Conservation (phyloP, 2,888 invertebrate species). For the Rhingia rostrata region DNA sequence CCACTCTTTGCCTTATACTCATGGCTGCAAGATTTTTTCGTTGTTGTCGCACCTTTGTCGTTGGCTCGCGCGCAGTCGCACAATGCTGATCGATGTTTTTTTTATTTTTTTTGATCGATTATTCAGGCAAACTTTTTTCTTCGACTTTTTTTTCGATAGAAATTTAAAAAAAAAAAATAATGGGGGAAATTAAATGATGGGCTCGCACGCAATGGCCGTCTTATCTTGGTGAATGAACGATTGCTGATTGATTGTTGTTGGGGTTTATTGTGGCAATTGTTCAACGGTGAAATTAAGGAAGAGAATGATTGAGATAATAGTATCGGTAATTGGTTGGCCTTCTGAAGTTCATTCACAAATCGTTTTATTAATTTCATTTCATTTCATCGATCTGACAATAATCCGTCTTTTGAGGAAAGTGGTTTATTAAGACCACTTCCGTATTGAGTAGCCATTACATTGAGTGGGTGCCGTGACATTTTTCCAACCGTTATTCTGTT, state of each 20-base stretch:
- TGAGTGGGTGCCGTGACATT: too few relatives aligned
- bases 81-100: slow-evolving; percentile 25
- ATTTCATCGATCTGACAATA: too few relatives aligned
- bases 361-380: too few relatives aligned
- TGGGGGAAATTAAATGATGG: slow-evolving; percentile 34
- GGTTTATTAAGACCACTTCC: too few relatives aligned
- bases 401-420: too few relatives aligned
- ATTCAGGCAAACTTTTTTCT: slow-evolving; percentile 23
- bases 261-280: slow-evolving; percentile 21
- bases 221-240: slow-evolving; percentile 20
- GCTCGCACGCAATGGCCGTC: slow-evolving; percentile 37
- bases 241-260: slow-evolving; percentile 42
- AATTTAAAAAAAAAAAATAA: slow-evolving; percentile 31
- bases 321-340: too few relatives aligned
- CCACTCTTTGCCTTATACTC: background rate
- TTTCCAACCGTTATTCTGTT: too few relatives aligned
- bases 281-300: background rate
- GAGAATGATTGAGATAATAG: too few relatives aligned
- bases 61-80: background rate
- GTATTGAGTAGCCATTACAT: too few relatives aligned
- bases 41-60: slow-evolving; percentile 9
- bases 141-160: background rate
- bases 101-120: slow-evolving; percentile 8
- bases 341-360: too few relatives aligned
- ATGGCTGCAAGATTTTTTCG: slow-evolving; percentile 33